Evolutionary conservation across 2,113 vertebrate species (phyloP), one percentile per base, ranked within the genome.

Genomic region (Daboia siamensis): DNA sequence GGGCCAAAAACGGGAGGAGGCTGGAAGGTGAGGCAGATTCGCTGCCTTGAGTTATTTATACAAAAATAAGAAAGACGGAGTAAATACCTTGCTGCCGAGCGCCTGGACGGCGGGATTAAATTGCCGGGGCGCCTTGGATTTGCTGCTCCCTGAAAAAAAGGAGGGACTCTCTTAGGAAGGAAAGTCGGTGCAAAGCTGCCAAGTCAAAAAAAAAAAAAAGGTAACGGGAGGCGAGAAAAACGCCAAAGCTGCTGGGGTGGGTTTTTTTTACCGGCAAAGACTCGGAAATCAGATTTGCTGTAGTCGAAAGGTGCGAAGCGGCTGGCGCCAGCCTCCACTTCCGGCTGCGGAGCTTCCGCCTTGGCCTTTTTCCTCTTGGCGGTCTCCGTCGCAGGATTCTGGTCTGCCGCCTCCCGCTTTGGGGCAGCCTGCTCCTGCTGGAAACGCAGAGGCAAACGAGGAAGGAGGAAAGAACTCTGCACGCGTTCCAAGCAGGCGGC

Each of bases 271-370:
- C 99, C 99, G 80, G 98, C 96, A 96, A 99, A 99, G 88, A 98
- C 97, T 96, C 98, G 98, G 94, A 99, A 98, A 95, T 98, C 97
- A 3, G 98, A 98, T 94, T 98, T 98, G 96, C 97, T 99, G 97
- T 99, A 99, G 97, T 99, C 98, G 1, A 98, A 99, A 2, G 99
- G 98, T 10, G 97, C 98, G 55, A 99, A 99, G 15, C 97, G 95
- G 29, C 96, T 94, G 0, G 97, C 54, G 0, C 93, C 33, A 5
- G 96, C 97, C 95, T 93, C 56, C 97, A 95, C 56, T 21, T 95
- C 95, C 0, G 96, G 61, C 52, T 97, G 97, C 95, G 97, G 97
- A 23, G 95, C 85, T 5, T 33, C 29, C 6, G 89, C 86, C 96
- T 98, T 99, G 87, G 96, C 94, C 29, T 97, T 93, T 94, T 99